phyloP scores from a whole-genome alignment of 2,888 invertebrate genomes.

The Sinentomon sp. region DNA sequence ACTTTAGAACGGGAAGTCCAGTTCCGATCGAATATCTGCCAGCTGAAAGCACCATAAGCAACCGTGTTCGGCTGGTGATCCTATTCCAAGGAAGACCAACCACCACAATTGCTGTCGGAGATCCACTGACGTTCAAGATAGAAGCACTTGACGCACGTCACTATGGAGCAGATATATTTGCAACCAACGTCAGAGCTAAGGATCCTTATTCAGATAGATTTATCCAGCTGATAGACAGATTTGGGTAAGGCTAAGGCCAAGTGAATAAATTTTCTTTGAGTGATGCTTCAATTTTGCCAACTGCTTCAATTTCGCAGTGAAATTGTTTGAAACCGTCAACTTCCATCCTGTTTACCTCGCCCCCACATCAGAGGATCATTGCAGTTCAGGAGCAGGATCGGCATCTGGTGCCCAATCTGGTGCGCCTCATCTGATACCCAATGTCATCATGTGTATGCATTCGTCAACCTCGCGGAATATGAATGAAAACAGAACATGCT shows the following conservation, averaged over 20 bases:
- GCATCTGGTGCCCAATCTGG: too few relatives aligned
- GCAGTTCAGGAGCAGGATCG: too few relatives aligned
- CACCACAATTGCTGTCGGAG: conserved; percentile 75
- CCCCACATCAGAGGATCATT: too few relatives aligned
- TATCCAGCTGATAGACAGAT: conserved; percentile 63
- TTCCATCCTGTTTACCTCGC: too few relatives aligned
- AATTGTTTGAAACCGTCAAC: too few relatives aligned
- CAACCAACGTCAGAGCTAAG: conserved; percentile 69
- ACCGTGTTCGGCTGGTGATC: conserved; percentile 56
- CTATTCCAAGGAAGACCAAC: conserved; percentile 71
- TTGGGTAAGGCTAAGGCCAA: conserved; percentile 37
- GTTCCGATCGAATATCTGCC: conserved; percentile 77
- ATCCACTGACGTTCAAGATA: conserved; percentile 60
- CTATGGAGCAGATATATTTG: conserved; percentile 66
- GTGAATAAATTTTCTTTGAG: background rate
- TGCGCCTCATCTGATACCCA: too few relatives aligned
- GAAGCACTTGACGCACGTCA: conserved; percentile 72
- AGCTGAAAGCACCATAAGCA: conserved; percentile 67
- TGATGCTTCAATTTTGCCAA: too few relatives aligned
- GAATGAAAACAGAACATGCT: too few relatives aligned
- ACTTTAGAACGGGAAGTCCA: conserved; percentile 63
- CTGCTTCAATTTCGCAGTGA: too few relatives aligned
- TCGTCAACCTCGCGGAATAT: too few relatives aligned
- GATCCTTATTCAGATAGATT: conserved; percentile 76
- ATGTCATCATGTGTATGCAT: too few relatives aligned